Base-by-base conservation (phyloP, 1,140 invertebrate genomes). In the Zaprionus lachaisei region DNA sequence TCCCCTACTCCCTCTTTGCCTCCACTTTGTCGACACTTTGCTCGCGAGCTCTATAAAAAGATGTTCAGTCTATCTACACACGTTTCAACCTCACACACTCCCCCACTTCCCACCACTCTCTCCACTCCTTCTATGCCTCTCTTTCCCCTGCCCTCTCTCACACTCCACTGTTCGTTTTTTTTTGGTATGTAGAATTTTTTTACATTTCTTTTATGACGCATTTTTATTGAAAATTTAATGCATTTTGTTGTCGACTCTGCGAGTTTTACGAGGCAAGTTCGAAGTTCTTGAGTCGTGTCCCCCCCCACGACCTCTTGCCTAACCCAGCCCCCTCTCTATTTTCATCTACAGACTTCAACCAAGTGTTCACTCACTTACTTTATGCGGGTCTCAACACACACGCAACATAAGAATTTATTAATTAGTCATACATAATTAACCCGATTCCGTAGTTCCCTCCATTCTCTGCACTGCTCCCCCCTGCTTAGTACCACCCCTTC, bases 151-250 rank as follows among this genome's bases (percentile, higher is more conserved):
- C 12, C n/a, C 49, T 38, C n/a, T 37, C 37, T 38, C 5, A 22
- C 49, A 55, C 37, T 49, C 22, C 44, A 9, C 15, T 47, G 15
- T 17, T 62, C 24, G 49, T 61, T 62, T 61, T 62, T 61, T 62
- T 51, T 71, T 69, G 65, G 66, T 67, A 66, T 83, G 44, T 66
- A 54, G 47, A 69, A 69, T 68, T 76, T 82, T 72, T 71, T 34
- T 55, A 81, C 80, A 83, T 86, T 68, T 75, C 81, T 90, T 84
- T 89, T 90, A 90, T 89, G 84, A 72, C 69, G 68, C 72, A 75
- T 87, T 89, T 90, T 89, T 80, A 85, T 85, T 81, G 83, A 80
- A 70, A 78, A 84, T 79, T 84, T 89, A 84, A 90, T 89, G 84
- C 75, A 79, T 89, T 89, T 80, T 79, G 54, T 81, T 87, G 81